phyloP scores from a whole-genome alignment of 2,113 vertebrate genomes.

The Actenoides lindsayi region DNA sequence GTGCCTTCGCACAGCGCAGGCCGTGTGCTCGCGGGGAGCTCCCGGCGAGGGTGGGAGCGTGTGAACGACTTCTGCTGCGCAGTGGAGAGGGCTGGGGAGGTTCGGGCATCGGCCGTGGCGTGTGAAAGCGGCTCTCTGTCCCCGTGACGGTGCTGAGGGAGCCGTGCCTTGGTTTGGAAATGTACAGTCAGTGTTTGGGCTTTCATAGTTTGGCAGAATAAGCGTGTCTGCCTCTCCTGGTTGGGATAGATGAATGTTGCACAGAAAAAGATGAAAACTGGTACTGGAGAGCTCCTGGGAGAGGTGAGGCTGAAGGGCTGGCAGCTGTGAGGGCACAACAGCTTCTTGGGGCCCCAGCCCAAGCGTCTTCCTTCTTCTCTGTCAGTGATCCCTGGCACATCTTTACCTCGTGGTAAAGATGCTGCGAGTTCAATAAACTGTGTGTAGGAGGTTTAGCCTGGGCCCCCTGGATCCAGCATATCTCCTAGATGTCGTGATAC shows the following conservation, averaged over 20 bases:
- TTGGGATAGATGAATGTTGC: background rate
- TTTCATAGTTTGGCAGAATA: too few relatives aligned
- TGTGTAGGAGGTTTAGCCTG: background rate
- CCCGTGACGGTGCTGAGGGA: background rate
- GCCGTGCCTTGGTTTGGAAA: background rate
- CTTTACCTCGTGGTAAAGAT: background rate
- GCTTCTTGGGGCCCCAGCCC: background rate
- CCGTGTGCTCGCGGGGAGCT: rapidly evolving
- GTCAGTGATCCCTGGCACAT: background rate
- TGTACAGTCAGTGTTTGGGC: background rate
- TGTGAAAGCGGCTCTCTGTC: background rate
- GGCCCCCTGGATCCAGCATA: background rate
- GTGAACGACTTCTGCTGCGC: rapidly evolving
- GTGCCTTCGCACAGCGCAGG: rapidly evolving
- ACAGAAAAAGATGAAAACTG: background rate
- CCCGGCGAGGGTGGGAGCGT: rapidly evolving
- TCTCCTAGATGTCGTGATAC: background rate
- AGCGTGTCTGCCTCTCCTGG: background rate
- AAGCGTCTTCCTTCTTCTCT: background rate
- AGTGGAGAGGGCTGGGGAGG: background rate
- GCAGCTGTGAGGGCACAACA: background rate
- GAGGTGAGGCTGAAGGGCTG: background rate
- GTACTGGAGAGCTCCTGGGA: background rate
- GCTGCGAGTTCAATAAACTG: background rate
- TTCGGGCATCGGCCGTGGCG: rapidly evolving